Evolutionary conservation across 2,888 invertebrate species (phyloP), one percentile per base, ranked within the genome.

Genomic region (Stegophylla sp.): DNA sequence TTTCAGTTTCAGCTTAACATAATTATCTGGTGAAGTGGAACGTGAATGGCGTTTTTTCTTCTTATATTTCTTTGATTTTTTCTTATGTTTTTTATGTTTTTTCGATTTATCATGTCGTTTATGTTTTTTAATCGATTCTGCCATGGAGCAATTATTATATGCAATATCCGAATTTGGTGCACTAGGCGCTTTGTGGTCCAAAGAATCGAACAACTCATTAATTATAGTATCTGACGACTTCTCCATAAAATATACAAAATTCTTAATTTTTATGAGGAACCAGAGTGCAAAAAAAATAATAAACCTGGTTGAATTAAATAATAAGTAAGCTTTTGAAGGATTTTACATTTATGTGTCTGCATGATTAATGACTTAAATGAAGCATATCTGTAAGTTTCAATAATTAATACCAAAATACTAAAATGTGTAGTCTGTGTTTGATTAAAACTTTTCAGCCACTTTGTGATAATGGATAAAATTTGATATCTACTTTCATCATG

Each of bases 1-100:
- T 45, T 69, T 69, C 0, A 77, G 59, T 69, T 77, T 83, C 51
- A 76, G 48, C 15, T 64, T 45, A n/a, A 82, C 64, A 45, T 45
- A 59, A 43, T 74, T 41, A 7, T 63, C 45, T 17, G 51, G 26
- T 7, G 69, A 66, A 59, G 67, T 66, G 43, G 82, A 71, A 13
- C 41, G 73, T 88, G 87, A 76, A 87, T 86, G 86, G 91, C 91
- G 83, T 91, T 90, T 84, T 91, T 91, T 86, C 89, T 90, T 84
- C 89, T 90, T 83, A 87, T 59, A 72, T 75, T 83, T 83, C 76
- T 82, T 67, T 13, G 73, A 67, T 67, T 82, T 82, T 69, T 82
- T 88, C 84, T 90, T 90, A 84, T 90, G 90, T 1, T 88, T 86
- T 83, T 89, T 88, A 82, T 89, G 89, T 53, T 82, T 82, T 51